These are phyloP conservation scores for Drosophila fulvimacula DNA, from an alignment of 2,888 invertebrate genomes.

Conservation along the genomic window DNA sequence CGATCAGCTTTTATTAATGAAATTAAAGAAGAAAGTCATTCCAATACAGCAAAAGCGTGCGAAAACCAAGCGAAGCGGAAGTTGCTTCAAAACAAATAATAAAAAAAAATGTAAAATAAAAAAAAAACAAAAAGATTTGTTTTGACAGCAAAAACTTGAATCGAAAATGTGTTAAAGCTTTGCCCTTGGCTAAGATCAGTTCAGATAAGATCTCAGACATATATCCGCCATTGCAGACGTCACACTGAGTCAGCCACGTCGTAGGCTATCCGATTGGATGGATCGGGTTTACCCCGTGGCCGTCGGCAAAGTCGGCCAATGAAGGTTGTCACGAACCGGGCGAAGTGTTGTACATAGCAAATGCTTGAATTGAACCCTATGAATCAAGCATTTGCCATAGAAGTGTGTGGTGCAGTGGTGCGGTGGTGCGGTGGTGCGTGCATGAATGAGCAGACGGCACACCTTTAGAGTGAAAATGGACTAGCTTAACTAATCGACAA, in stretches of 20 bases:
- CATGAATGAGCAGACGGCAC: slow-evolving; percentile 62
- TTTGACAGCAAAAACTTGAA: slow-evolving; percentile 26
- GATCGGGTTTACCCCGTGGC: slow-evolving; percentile 64
- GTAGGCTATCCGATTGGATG: slow-evolving; percentile 12
- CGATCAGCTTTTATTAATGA: slow-evolving; percentile 62
- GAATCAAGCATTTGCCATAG: slow-evolving; percentile 42
- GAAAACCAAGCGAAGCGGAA: slow-evolving; percentile 68
- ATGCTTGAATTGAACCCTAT: slow-evolving; percentile 46
- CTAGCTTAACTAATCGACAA: background rate
- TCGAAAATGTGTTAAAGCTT: slow-evolving; percentile 39
- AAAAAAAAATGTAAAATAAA: background rate
- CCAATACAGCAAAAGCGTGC: slow-evolving; percentile 63
- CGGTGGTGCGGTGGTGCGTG: slow-evolving; percentile 18
- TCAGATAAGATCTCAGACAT: slow-evolving; percentile 1
- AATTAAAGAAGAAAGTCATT: slow-evolving; percentile 72
- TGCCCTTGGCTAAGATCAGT: slow-evolving; percentile 51
- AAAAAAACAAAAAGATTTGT: slow-evolving; percentile 17
- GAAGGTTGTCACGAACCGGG: slow-evolving; percentile 68
- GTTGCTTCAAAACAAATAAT: slow-evolving; percentile 24
- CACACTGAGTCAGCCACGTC: slow-evolving; percentile 53
- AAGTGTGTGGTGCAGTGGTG: slow-evolving; percentile 17
- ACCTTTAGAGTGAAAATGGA: slow-evolving; percentile 7
- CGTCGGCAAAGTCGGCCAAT: slow-evolving; percentile 41
- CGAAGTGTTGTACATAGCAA: slow-evolving; percentile 49
- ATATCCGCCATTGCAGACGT: slow-evolving; percentile 34